Percentiles rank a stretch among this genome's conserved stretches.
phyloP scores from a whole-genome alignment of 2,797 vertebrate genomes.

The Columba guinea region DNA sequence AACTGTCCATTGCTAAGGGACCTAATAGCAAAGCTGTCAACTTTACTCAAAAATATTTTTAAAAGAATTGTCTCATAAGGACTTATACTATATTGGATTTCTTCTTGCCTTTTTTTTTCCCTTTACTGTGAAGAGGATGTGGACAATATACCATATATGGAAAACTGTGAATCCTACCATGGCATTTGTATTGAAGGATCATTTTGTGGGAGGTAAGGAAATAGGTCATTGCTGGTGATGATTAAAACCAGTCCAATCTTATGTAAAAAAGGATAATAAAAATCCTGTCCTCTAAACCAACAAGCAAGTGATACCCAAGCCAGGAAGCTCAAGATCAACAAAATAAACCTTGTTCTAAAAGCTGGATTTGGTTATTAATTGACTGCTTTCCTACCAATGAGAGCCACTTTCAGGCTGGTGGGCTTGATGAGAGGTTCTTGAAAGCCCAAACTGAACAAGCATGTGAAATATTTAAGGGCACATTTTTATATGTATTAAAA shows the following conservation, averaged over 20 bases:
- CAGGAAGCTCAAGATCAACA: conserved; percentile 27
- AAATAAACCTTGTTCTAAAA: conserved; percentile 17
- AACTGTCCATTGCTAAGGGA: neutral
- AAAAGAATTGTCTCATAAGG: neutral
- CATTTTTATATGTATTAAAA: conserved; percentile 87
- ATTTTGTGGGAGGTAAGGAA: conserved; percentile 5
- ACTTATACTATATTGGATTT: neutral
- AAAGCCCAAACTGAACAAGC: conserved; percentile 71
- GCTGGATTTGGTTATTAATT: conserved; percentile 37
- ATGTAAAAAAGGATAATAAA: neutral
- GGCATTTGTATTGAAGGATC: neutral
- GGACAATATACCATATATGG: neutral
- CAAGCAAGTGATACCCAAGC: conserved; percentile 18
- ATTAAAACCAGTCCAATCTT: neutral
- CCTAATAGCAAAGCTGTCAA: neutral
- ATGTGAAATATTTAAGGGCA: conserved; percentile 81
- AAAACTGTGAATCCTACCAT: neutral
- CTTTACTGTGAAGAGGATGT: neutral
- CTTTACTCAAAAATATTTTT: neutral
- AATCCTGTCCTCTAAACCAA: conserved; percentile 6
- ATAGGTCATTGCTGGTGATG: neutral
- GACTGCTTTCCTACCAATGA: conserved; percentile 44
- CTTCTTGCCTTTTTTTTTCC: neutral
- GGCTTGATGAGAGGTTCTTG: conserved; percentile 23
- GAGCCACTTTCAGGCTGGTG: conserved; percentile 17